Conservation (phyloP, 2,888 invertebrate species). For the Limnephilus marmoratus region DNA sequence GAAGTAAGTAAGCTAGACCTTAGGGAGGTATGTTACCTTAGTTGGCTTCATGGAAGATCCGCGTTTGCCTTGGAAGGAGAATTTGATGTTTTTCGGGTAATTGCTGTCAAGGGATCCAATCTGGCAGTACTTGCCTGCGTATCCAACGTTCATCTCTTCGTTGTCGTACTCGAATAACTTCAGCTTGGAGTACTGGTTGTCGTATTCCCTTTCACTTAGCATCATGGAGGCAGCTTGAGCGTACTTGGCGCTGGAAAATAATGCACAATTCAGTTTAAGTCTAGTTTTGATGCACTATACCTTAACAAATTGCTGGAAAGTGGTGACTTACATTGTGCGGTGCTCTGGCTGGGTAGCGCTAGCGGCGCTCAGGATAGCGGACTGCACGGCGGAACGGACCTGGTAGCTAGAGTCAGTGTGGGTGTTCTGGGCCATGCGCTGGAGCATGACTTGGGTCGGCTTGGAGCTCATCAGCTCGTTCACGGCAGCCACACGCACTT, state of each 20-base stretch:
- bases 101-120: constrained; percentile 79
- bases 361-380: constrained; percentile 78
- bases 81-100: constrained; percentile 74
- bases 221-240: constrained; percentile 75
- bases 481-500: constrained; percentile 82
- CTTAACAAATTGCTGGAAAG: neutral
- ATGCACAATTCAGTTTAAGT: neutral
- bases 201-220: constrained; percentile 74
- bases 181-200: constrained; percentile 76
- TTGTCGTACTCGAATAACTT: constrained; percentile 71
- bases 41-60: constrained; percentile 70
- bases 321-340: constrained; percentile 75
- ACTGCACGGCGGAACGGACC: constrained; percentile 82
- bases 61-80: constrained; percentile 69
- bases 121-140: constrained; percentile 71
- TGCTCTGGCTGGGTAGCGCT: constrained; percentile 73
- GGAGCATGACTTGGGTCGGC: constrained; percentile 81
- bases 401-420: constrained; percentile 80
- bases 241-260: constrained; percentile 71
- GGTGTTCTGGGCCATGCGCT: constrained; percentile 84
- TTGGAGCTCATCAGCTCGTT: constrained; percentile 78
- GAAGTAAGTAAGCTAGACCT: neutral
- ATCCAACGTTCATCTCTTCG: constrained; percentile 71
- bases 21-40: constrained; percentile 68
- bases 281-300: too few relatives aligned